Conservation (phyloP, 2,797 vertebrate species). For the Labeo calbasu region DNA sequence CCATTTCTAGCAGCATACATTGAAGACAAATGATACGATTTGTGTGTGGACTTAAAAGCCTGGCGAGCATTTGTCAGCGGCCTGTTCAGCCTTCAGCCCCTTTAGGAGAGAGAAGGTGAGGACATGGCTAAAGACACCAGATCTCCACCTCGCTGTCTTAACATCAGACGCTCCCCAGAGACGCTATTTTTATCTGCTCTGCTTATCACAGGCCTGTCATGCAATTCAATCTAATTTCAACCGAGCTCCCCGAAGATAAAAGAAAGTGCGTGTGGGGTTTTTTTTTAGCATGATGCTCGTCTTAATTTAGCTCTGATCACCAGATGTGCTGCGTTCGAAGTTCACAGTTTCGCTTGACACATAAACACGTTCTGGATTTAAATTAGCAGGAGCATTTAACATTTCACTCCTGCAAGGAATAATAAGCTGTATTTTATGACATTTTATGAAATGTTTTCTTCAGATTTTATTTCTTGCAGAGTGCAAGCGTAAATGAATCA, state of each 20-base stretch:
- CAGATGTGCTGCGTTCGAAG: background rate
- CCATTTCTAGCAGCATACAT: background rate
- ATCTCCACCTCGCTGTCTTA: conserved; percentile 35
- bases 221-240: conserved; percentile 43
- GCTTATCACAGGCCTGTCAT: conserved; percentile 44
- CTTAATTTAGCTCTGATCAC: conserved; percentile 43
- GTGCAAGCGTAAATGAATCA: background rate
- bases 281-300: conserved; percentile 12
- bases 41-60: conserved; percentile 24
- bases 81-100: conserved; percentile 28
- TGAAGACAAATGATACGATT: conserved; percentile 19
- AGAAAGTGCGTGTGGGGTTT: background rate
- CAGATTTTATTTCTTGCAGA: background rate
- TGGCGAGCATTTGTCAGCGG: background rate
- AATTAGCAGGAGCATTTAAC: conserved; percentile 27
- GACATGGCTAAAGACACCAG: conserved; percentile 25
- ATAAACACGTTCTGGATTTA: conserved; percentile 13
- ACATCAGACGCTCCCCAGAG: conserved; percentile 21
- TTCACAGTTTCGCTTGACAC: conserved; percentile 26
- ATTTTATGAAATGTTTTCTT: background rate
- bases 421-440: background rate
- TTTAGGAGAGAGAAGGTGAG: conserved; percentile 36
- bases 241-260: conserved; percentile 35
- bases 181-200: conserved; percentile 52
- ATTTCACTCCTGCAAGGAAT: background rate